Evolutionary conservation across 2,797 vertebrate species (phyloP), one percentile per base, ranked within the genome.

Genomic region (Syngnathus rostellatus): DNA sequence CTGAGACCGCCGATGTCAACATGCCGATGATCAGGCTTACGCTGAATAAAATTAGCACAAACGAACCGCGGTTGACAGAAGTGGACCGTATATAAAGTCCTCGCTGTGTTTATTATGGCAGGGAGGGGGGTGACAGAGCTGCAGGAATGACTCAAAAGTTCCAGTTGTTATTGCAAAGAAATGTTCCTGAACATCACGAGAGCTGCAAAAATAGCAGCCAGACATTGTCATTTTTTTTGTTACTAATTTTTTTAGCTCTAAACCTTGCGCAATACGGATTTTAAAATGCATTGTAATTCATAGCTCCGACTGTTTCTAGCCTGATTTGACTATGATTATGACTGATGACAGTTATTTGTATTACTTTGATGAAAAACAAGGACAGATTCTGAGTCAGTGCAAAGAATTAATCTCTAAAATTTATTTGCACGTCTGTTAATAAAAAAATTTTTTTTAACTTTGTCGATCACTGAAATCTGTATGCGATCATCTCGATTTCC

Each of bases 41-140:
- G 39, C 59, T 21, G 67, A 68, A 73, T 68, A 62, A 74, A 76
- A 74, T 67, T 31, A 73, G 57, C 50, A 68, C 46, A 64, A 58
- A 61, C 63, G 76, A 78, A 82, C 55, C 25, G 40, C n/a, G 48
- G 54, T 69, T 75, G 72, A 81, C 77, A 77, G 72, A 78, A 46
- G 14, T 65, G 69, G 71, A 72, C 74, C 69, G 70, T 66, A 70
- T 72, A 50, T 67, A 23, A 62, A 64, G 64, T 69, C 64, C 19
- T 74, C 1, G 19, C 64, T 53, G 64, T 45, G 63, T 68, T 67
- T 45, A 45, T 37, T 61, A 21, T 9, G 45, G 19, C 12, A 16
- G 21, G 25, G 54, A 0, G 17, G 7, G 37, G 5, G 25, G 53
- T 50, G 64, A 14, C 74, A 39, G 31, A 43, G 59, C 41, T 41